Base-by-base conservation (phyloP, 2,113 vertebrate species). In the Prietella phreatophila region DNA sequence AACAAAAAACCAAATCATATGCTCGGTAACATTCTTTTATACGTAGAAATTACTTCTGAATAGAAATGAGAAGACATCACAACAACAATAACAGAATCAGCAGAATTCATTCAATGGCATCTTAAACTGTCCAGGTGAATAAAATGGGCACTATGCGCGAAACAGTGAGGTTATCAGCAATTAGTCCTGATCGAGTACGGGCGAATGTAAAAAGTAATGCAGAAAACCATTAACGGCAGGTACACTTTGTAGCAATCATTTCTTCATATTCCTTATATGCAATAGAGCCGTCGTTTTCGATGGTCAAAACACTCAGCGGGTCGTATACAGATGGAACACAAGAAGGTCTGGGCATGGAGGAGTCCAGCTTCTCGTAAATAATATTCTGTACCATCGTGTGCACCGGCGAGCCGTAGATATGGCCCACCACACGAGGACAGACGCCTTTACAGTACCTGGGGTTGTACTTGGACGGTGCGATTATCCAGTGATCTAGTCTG, bases 371-470 rank as follows among this genome's bases (percentile, higher is more conserved):
- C 95, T 99, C 97, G 0, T 96, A 96, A 87, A 99, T 98, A 82
- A 99, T 94, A 87, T 96, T 99, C 93, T 99, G 97, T n/a, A 98
- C 96, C 95, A 99, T 94, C 0, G 98, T 96, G 91, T 99, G 98
- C 0, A 97, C 93, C 0, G 97, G 96, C 0, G 98, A 99, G 30
- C 98, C 97, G 0, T 98, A 99, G 47, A 97, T 95, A n/a, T 96
- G 97, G 73, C 97, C 94, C 0, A 96, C 89, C 0, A 93, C 94
- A 71, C 97, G 92, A 0, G 98, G 98, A 88, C 98, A 99, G 87
- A 94, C 93, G 0, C 98, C 98, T 85, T 96, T 96, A 93, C 98
- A 99, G 92, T 97, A 99, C 76, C 96, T 97, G 0, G 98, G 98
- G 93, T 97, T 99, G 93, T 99, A 99, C 25, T 96, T 91, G 39